Conservation (phyloP, 2,113 vertebrate species). For the Tachysurus vachellii region DNA sequence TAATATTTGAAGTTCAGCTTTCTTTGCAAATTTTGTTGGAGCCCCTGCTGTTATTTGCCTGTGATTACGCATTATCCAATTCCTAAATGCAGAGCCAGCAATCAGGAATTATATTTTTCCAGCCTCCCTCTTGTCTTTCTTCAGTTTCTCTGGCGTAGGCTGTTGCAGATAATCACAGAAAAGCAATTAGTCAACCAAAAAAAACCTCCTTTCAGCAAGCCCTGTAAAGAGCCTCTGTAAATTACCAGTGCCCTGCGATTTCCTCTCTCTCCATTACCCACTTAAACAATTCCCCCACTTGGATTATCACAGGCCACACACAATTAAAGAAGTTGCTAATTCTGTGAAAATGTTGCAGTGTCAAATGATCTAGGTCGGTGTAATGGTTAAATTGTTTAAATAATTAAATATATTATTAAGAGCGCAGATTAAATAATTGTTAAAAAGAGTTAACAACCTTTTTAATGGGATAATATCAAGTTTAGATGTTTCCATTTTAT, state of each 20-base stretch:
- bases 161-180: slow-evolving; percentile 54
- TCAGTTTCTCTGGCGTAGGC: not conserved
- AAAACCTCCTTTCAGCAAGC: slow-evolving; percentile 46
- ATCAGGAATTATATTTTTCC: not conserved
- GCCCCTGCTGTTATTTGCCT: slow-evolving; percentile 49
- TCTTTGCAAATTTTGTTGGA: slow-evolving; percentile 55
- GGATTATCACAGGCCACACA: slow-evolving; percentile 10
- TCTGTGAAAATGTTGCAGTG: slow-evolving; percentile 4
- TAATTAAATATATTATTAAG: too few relatives aligned
- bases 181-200: slow-evolving; percentile 60
- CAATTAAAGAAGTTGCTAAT: slow-evolving; percentile 11
- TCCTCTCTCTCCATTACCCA: slow-evolving; percentile 39
- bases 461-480: slow-evolving; percentile 9
- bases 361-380: not conserved
- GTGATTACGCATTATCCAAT: slow-evolving; percentile 28
- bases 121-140: not conserved
- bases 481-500: slow-evolving; percentile 36
- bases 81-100: slow-evolving; percentile 8
- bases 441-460: not conserved
- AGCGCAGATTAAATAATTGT: not conserved
- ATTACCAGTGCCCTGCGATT: slow-evolving; percentile 35
- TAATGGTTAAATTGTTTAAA: slow-evolving; percentile 27
- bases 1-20: slow-evolving; percentile 14
- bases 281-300: slow-evolving; percentile 30
- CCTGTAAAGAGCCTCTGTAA: slow-evolving; percentile 52